These are phyloP conservation scores for Sphaeridia pumilis DNA, from an alignment of 2,888 invertebrate species.

Conservation along the genomic window DNA sequence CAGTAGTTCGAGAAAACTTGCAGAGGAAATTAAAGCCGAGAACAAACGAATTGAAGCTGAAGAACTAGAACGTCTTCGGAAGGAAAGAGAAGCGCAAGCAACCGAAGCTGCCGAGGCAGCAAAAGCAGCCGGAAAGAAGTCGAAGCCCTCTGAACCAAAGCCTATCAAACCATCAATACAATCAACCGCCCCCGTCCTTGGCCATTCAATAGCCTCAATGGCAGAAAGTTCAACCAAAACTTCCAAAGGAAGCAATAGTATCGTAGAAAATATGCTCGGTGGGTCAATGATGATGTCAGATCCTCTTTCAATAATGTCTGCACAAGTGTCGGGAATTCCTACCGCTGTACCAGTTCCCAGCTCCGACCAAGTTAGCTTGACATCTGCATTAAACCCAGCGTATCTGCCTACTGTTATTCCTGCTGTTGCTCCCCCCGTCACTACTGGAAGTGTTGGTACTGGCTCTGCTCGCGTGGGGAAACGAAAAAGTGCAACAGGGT, in stretches of 20 bases:
- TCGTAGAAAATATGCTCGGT: slow-evolving; percentile 15
- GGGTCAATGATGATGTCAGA: slow-evolving; percentile 7
- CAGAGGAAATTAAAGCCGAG: slow-evolving; percentile 31
- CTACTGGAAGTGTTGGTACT: background rate
- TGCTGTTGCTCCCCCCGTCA: background rate
- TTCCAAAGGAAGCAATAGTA: slow-evolving; percentile 13
- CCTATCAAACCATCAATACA: slow-evolving; percentile 4
- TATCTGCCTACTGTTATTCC: slow-evolving; percentile 9
- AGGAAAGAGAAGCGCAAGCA: slow-evolving; percentile 36
- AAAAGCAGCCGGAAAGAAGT: background rate
- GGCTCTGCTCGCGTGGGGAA: slow-evolving; percentile 15
- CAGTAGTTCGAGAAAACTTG: slow-evolving; percentile 28
- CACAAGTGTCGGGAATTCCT: slow-evolving; percentile 3
- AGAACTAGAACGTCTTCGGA: slow-evolving; percentile 40
- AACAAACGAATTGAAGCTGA: slow-evolving; percentile 36
- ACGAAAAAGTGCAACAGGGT: slow-evolving; percentile 12
- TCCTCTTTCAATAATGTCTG: background rate
- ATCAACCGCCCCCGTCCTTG: background rate
- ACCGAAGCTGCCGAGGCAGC: slow-evolving; percentile 4
- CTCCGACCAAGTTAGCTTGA: background rate
- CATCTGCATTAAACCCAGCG: background rate
- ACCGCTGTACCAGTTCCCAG: background rate
- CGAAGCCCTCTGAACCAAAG: background rate
- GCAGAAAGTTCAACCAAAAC: slow-evolving; percentile 1
- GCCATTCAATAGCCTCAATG: background rate